These are phyloP conservation scores for Sinocyclocheilus maitianheensis DNA, from an alignment of 2,113 vertebrate genomes.

Conservation along the genomic window DNA sequence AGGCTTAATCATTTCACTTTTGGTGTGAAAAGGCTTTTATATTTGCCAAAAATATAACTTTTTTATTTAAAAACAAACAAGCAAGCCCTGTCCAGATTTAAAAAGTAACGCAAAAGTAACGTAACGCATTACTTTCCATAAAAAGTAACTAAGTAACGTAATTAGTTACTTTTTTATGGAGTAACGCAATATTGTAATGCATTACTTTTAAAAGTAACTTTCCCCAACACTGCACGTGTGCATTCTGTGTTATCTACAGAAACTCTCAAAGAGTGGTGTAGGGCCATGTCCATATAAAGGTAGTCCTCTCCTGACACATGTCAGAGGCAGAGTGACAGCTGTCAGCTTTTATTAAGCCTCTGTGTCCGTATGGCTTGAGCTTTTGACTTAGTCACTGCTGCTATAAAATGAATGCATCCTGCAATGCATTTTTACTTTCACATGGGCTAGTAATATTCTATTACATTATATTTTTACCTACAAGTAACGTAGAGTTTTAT, in stretches of 20 bases:
- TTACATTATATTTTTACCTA: background rate
- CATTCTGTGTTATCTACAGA: constrained; percentile 40
- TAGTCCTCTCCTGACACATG: constrained; percentile 56
- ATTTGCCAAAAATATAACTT: too few species aligned
- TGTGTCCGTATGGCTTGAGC: constrained; percentile 40
- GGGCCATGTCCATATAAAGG: constrained; percentile 55
- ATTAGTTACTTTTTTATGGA: too few species aligned
- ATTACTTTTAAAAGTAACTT: too few species aligned
- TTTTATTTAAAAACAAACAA: too few species aligned
- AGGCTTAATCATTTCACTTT: too few species aligned
- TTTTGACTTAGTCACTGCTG: constrained; percentile 20
- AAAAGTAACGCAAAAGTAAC: too few species aligned
- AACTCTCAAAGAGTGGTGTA: constrained; percentile 31
- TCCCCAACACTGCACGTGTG: background rate
- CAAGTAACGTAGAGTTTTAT: background rate
- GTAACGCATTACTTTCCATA: too few species aligned
- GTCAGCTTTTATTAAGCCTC: constrained; percentile 69
- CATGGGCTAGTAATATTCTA: background rate
- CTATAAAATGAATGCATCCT: constrained; percentile 20
- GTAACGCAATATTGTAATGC: too few species aligned
- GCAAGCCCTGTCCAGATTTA: too few species aligned
- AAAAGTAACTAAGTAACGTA: too few species aligned
- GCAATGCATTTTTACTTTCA: background rate
- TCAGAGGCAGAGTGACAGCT: constrained; percentile 69
- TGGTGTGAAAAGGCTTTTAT: too few species aligned